Evolutionary conservation across 2,113 vertebrate species (phyloP).

Genomic region (Pimephales promelas): DNA sequence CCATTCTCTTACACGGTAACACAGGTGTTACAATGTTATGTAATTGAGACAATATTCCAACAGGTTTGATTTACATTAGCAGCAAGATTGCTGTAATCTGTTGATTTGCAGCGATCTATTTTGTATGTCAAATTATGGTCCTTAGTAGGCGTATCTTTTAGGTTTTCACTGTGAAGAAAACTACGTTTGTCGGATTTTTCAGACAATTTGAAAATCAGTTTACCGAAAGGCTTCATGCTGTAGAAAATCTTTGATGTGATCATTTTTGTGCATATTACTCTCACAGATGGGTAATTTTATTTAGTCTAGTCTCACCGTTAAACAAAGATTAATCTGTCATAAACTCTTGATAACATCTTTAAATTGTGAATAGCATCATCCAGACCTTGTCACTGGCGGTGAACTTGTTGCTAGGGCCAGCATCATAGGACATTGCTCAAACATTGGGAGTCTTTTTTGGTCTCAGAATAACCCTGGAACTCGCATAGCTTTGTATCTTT

Average conservation of each 20-base stretch:
- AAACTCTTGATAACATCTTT: neutral
- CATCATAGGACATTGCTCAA: neutral
- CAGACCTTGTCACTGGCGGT: neutral
- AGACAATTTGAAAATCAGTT: neutral
- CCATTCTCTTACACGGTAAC: neutral
- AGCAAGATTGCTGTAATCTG: neutral
- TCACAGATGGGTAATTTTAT: neutral
- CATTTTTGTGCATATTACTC: neutral
- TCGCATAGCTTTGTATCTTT: neutral
- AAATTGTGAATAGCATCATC: neutral
- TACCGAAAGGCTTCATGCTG: neutral
- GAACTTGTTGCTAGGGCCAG: neutral
- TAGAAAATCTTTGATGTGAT: neutral
- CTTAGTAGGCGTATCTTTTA: neutral
- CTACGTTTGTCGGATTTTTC: neutral
- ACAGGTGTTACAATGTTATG: neutral
- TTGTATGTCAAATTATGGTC: neutral
- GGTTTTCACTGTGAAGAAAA: neutral
- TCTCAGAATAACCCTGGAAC: neutral
- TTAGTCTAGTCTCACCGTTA: neutral
- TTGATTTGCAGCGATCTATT: neutral
- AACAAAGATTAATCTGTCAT: constrained; percentile 11
- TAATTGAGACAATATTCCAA: neutral
- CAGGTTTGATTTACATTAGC: neutral
- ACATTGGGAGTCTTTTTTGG: neutral